Conservation (phyloP, 2,888 invertebrate species). For the Neelides folsomi region DNA sequence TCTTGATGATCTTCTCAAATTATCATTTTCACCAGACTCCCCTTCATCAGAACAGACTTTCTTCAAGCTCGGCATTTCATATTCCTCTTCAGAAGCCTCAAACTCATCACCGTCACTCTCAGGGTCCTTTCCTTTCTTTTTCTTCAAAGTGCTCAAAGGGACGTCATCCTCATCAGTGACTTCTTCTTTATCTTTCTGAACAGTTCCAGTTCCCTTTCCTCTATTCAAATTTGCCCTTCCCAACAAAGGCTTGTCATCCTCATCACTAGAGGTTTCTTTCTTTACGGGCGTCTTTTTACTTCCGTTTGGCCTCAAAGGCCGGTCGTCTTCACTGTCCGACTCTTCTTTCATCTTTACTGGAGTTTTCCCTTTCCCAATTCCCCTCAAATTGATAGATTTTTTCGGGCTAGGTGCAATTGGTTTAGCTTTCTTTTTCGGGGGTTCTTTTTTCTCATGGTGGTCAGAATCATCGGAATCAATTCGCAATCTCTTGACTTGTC, state of each 20-base stretch:
- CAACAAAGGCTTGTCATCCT: background rate
- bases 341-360: background rate
- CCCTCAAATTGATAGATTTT: too few relatives aligned
- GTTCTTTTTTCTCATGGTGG: too few relatives aligned
- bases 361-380: background rate
- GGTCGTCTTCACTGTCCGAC: background rate
- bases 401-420: too few relatives aligned
- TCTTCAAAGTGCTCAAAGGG: background rate
- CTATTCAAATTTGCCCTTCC: too few relatives aligned
- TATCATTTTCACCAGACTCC: constrained; percentile 30
- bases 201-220: too few relatives aligned
- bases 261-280: background rate
- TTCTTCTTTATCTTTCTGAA: too few relatives aligned
- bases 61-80: constrained; percentile 14
- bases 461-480: too few relatives aligned
- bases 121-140: constrained; percentile 23
- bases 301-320: background rate
- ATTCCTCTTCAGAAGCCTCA: constrained; percentile 26
- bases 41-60: constrained; percentile 16
- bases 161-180: too few relatives aligned
- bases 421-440: too few relatives aligned
- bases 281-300: background rate
- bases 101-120: constrained; percentile 27
- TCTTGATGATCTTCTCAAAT: constrained; percentile 13
- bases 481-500: too few relatives aligned